Percentiles rank a stretch among this genome's conserved stretches.
Evolutionary conservation across 2,113 vertebrate species (phyloP).

Genomic region (Apodemus sylvaticus): DNA sequence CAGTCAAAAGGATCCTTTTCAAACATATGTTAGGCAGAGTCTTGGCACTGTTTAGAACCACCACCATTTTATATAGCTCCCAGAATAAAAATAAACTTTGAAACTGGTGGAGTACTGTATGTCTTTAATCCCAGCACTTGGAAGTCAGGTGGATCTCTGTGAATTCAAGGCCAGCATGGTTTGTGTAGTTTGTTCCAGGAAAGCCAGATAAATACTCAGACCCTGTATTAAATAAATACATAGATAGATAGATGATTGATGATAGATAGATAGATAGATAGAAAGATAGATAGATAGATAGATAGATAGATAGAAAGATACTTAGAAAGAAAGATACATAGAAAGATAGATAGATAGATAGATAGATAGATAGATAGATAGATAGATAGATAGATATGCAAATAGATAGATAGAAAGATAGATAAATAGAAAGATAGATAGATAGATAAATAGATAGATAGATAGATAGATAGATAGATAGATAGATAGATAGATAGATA

Average conservation of each 20-base stretch:
- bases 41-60: slow-evolving; percentile 12
- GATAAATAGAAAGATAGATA: too few relatives aligned
- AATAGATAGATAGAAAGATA: too few relatives aligned
- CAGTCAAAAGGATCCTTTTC: not conserved
- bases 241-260: too few relatives aligned
- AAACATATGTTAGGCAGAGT: not conserved
- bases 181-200: not conserved
- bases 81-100: not conserved
- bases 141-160: not conserved
- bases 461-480: too few relatives aligned
- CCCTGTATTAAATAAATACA: not conserved
- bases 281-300: too few relatives aligned
- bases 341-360: too few relatives aligned
- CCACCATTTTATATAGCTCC: not conserved
- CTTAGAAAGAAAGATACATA: too few relatives aligned
- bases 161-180: not conserved
- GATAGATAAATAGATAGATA: too few relatives aligned
- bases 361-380: too few relatives aligned
- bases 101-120: not conserved
- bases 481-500: too few relatives aligned
- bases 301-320: too few relatives aligned
- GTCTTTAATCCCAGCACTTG: not conserved
- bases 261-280: not conserved
- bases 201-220: not conserved
- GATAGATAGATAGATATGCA: too few relatives aligned